These are phyloP conservation scores for Ophion costatus DNA, from an alignment of 2,888 invertebrate genomes.

Conservation along the genomic window DNA sequence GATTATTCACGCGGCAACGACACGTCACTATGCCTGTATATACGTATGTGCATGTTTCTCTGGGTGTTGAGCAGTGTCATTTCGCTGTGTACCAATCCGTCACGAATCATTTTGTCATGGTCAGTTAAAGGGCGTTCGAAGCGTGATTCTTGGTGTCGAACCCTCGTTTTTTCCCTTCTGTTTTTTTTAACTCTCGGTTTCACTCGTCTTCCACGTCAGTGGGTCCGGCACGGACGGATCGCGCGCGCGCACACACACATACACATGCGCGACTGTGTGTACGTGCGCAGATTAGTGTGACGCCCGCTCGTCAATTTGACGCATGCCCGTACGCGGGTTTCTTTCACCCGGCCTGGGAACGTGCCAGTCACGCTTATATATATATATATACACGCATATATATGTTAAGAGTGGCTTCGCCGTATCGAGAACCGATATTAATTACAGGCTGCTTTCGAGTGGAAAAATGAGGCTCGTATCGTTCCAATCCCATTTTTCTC, in stretches of 20 bases:
- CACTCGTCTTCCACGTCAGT: too few species aligned
- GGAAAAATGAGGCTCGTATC: too few species aligned
- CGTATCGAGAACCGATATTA: too few species aligned
- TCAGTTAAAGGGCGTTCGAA: constrained; percentile 57
- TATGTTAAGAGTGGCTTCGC: too few species aligned
- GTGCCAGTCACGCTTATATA: constrained; percentile 43
- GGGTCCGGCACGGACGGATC: too few species aligned
- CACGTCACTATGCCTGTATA: constrained; percentile 11
- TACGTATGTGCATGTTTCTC: neutral
- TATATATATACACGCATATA: too few species aligned
- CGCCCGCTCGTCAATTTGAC: constrained; percentile 30
- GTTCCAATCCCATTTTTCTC: too few species aligned
- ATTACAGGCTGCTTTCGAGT: too few species aligned
- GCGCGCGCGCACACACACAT: too few species aligned
- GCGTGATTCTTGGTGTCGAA: constrained; percentile 45
- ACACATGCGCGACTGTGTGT: neutral
- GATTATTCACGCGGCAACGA: constrained; percentile 71
- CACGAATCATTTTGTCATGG: constrained; percentile 58
- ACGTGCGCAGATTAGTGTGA: constrained; percentile 14
- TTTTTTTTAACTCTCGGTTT: too few species aligned
- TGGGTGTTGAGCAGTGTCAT: neutral
- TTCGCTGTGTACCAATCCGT: constrained; percentile 49
- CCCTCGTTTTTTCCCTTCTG: neutral
- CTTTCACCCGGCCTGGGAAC: constrained; percentile 16
- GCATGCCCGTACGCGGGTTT: neutral